Base-by-base conservation (phyloP, 2,797 vertebrate species). In the Otus scops region DNA sequence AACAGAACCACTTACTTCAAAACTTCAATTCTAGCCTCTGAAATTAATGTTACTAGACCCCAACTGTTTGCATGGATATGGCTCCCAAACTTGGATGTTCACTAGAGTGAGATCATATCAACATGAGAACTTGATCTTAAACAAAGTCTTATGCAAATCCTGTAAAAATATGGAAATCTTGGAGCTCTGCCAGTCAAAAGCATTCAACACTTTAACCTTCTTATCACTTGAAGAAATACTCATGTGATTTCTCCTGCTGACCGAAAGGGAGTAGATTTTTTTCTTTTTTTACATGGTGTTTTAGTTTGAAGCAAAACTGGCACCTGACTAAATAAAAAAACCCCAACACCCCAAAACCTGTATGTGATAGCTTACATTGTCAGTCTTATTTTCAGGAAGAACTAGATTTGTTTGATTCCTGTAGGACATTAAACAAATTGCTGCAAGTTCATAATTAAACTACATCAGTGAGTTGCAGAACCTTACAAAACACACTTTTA, bases 71-170 rank as follows among this genome's bases (percentile, higher is more conserved):
- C 83, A 48, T 53, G 79, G 43, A 21, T 78, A 57, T 63, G 79
- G n/a, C 36, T 89, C 30, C 50, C 51, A 73, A 88, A 93, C 82
- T 67, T 67, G 56, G 60, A 22, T 50, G 57, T 79, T 92, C 48
- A 20, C 21, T 60, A 4, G 22, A 87, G 38, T 41, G 67, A 93
- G 92, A 86, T 93, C 60, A 8, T 94, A 93, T 91, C 92, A 89
- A 85, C 74, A 70, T 83, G 88, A 92, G 92, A 93, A 92, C 86
- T 80, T 71, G 36, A 45, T 84, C 36, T 90, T 91, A 83, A 84
- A 60, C 48, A 76, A 63, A 64, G 7, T 85, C 92, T 78, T 59
- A 89, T 79, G 90, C 83, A 94, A 95, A 94, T 87, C 9, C 21
- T 54, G 19, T 73, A 84, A 84, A 27, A 77, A 64, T 74, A 63